Base-by-base conservation (phyloP, 1,140 invertebrate genomes). In the Halictus rubicundus region DNA sequence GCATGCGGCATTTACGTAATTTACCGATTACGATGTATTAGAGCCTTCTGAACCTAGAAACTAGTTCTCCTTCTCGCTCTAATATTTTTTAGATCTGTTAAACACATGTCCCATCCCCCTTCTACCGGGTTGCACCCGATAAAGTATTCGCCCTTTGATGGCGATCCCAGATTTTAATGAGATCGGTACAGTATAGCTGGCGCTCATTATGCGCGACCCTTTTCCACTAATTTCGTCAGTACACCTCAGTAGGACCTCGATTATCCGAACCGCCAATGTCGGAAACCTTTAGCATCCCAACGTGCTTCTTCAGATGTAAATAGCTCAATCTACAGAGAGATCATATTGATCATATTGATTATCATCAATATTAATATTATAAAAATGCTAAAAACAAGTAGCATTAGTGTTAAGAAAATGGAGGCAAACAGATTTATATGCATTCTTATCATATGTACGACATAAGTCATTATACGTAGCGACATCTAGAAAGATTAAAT, bases 1-100 rank as follows among this genome's bases (percentile, higher is more conserved):
- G 87, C 86, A 88, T 88, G 87, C 87, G 87, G 87, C 87, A 88
- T 88, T 88, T 88, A 88, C 87, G 87, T 88, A 88, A 85, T 88
- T 86, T 83, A 87, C 84, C 87, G 87, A 88, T 88, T 88, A 88
- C 87, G 87, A 87, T 88, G 84, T 88, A 88, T 85, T 84, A 88
- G 87, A 87, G 46, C 83, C 80, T 84, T 83, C 78, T 86, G 59
- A 78, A 82, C 73, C 73, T 82, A 79, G 84, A 84, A 86, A 85
- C 88, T 83, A 79, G 77, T 85, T 84, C 87, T 87, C 54, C 82
- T 69, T 81, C 80, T 79, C 83, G 81, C 60, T 80, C 76, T 83
- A 83, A 82, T 87, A 85, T 85, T 85, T 85, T 84, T 88, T 23
- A 75, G 49, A n/a, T n/a, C 27, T 23, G 52, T 2, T 42, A 63